Evolutionary conservation across 2,113 vertebrate species (phyloP).

Genomic region (Lanius ludovicianus): DNA sequence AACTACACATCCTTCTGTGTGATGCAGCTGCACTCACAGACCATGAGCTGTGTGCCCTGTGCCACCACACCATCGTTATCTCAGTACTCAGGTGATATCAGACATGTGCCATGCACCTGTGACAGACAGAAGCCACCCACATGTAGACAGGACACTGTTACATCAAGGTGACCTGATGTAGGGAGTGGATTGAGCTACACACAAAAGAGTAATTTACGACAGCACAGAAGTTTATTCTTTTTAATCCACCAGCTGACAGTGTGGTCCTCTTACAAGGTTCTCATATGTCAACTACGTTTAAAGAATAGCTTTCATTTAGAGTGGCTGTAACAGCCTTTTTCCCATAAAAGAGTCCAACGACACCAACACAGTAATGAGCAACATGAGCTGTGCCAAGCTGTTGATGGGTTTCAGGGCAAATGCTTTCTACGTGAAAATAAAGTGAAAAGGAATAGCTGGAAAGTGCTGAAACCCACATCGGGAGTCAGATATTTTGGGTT

Average conservation of each 20-base stretch:
- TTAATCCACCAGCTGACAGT: neutral
- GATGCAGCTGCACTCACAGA: neutral
- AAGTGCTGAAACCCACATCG: neutral
- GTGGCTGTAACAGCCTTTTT: neutral
- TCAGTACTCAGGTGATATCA: neutral
- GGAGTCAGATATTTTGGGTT: neutral
- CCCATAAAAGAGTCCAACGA: accelerated
- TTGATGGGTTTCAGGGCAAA: neutral
- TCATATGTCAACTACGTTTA: accelerated
- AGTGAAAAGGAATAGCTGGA: accelerated
- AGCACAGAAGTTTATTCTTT: neutral
- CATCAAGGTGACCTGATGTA: neutral
- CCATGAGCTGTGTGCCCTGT: accelerated
- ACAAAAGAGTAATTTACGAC: neutral
- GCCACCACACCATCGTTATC: accelerated
- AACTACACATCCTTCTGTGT: neutral
- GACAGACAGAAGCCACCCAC: neutral
- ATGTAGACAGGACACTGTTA: neutral
- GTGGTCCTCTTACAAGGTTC: neutral
- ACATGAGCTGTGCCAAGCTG: neutral
- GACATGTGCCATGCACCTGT: neutral
- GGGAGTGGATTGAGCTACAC: neutral
- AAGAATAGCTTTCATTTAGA: neutral
- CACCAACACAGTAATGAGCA: neutral
- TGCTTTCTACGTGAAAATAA: neutral